Percentiles rank a stretch among this genome's conserved stretches.
These are phyloP conservation scores for Noturus placidus DNA, from an alignment of 2,113 vertebrate genomes.

Conservation along the genomic window DNA sequence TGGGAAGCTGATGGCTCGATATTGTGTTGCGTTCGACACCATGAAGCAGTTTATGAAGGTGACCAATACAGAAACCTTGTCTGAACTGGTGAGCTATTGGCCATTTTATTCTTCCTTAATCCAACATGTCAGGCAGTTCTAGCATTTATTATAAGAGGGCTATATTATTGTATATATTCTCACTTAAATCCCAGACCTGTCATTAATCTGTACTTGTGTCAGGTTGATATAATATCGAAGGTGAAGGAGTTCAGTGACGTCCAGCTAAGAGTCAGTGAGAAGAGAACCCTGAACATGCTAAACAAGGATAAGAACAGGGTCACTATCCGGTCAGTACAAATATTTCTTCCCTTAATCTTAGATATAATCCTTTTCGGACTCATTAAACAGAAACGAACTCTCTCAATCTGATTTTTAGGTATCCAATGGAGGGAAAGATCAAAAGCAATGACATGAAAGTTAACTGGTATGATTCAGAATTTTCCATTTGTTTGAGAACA, in stretches of 20 bases:
- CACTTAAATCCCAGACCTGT: neutral
- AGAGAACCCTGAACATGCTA: conserved; percentile 84
- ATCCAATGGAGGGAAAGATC: conserved; percentile 92
- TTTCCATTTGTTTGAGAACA: no score
- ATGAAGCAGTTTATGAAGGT: conserved; percentile 86
- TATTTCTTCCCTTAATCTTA: neutral
- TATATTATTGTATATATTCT: neutral
- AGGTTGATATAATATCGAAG: conserved; percentile 84
- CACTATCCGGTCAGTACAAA: conserved; percentile 83
- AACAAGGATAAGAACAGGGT: conserved; percentile 88
- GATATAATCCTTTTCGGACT: neutral
- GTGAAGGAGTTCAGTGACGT: conserved; percentile 88
- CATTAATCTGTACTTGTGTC: conserved; percentile 41
- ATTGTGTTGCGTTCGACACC: conserved; percentile 93
- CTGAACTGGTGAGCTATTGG: conserved; percentile 81
- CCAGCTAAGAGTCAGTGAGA: conserved; percentile 89
- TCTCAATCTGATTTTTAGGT: conserved; percentile 69
- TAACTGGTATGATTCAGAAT: conserved; percentile 80
- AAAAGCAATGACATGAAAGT: conserved; percentile 98
- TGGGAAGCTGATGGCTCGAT: conserved; percentile 91
- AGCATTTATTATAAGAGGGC: neutral
- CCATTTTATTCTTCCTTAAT: neutral
- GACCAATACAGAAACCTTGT: conserved; percentile 82
- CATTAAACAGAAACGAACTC: neutral
- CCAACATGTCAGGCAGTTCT: neutral